phyloP scores from a whole-genome alignment of 1,140 invertebrate species.

The Diorhabda sublineata region DNA sequence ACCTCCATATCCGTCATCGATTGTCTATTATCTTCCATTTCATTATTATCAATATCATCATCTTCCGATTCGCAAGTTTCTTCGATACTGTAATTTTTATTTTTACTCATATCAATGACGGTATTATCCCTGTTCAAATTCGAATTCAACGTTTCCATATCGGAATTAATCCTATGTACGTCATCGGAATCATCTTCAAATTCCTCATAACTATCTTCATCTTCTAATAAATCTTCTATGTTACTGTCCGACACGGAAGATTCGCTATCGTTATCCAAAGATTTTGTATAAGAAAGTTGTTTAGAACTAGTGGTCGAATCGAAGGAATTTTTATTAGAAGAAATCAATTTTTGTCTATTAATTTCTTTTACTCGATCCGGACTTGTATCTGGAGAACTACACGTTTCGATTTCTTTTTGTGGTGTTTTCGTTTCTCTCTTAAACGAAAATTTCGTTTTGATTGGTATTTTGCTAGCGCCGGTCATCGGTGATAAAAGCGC shows the following conservation, averaged over 20 bases:
- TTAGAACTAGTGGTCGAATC: slow-evolving; percentile 45
- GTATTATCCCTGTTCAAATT: neutral
- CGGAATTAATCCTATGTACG: slow-evolving; percentile 30
- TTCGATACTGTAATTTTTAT: slow-evolving; percentile 33
- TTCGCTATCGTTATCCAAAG: slow-evolving; percentile 49
- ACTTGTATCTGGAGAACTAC: neutral
- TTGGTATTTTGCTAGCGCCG: slow-evolving; percentile 38
- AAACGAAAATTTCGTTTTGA: slow-evolving; percentile 25
- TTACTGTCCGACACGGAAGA: slow-evolving; percentile 48
- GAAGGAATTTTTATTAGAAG: slow-evolving; percentile 37
- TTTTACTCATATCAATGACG: neutral
- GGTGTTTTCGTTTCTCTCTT: neutral
- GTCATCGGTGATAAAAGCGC: slow-evolving; percentile 29
- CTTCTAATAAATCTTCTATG: slow-evolving; percentile 44
- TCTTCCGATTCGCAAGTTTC: slow-evolving; percentile 42
- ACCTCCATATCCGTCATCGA: slow-evolving; percentile 18
- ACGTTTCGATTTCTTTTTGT: neutral
- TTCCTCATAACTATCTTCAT: slow-evolving; percentile 49
- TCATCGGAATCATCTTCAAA: slow-evolving; percentile 41
- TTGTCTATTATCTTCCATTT: slow-evolving; percentile 19
- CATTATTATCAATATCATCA: slow-evolving; percentile 34
- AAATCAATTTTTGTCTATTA: slow-evolving; percentile 26
- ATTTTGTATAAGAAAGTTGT: slow-evolving; percentile 45
- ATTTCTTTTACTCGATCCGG: neutral
- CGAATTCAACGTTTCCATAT: slow-evolving; percentile 1